These are phyloP conservation scores for Meda fulgida DNA, from an alignment of 2,797 vertebrate genomes.

Conservation along the genomic window DNA sequence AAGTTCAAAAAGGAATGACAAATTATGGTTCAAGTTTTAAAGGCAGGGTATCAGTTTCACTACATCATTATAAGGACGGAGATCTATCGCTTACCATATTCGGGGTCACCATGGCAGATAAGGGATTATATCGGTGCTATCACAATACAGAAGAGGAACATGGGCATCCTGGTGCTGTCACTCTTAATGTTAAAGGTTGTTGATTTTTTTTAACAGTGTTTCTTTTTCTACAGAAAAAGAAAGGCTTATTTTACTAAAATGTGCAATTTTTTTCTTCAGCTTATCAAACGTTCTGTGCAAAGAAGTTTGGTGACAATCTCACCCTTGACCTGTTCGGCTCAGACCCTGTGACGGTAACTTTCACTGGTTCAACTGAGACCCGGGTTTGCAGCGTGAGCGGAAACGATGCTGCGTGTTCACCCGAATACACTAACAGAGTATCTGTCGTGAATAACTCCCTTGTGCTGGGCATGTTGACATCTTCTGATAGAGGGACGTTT, in stretches of 20 bases:
- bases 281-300: not conserved
- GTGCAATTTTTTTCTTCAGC: not conserved
- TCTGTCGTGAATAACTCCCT: not conserved
- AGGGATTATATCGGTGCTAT: constrained; percentile 36
- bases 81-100: constrained; percentile 27
- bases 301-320: not conserved
- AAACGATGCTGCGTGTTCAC: not conserved
- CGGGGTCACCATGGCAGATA: not conserved
- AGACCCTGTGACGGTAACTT: not conserved
- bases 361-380: not conserved
- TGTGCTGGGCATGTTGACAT: not conserved
- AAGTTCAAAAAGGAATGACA: not conserved
- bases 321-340: constrained; percentile 4
- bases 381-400: not conserved
- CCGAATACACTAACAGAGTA: not conserved
- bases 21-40: not conserved
- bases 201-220: not conserved
- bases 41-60: not conserved
- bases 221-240: not conserved
- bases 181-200: constrained; percentile 5
- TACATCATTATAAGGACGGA: not conserved
- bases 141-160: not conserved
- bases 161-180: not conserved
- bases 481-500: not conserved
- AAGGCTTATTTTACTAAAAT: not conserved